Percentiles rank a stretch among this genome's conserved stretches.
Conservation (phyloP, 2,113 vertebrate species). For the Crypturellus undulatus region DNA sequence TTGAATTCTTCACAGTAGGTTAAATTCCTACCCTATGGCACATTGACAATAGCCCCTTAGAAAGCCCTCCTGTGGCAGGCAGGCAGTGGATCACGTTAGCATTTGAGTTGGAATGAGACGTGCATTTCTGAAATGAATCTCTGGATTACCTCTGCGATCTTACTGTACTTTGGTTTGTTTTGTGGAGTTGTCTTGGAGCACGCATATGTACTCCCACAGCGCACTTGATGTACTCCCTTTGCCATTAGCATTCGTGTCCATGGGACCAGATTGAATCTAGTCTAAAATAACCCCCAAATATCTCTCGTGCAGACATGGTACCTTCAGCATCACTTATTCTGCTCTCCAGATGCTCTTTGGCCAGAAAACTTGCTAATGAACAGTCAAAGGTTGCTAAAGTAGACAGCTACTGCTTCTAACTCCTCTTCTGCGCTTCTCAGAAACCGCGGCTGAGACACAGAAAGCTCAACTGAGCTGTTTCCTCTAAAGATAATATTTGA, state of each 20-base stretch:
- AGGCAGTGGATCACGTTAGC: neutral
- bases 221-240: neutral
- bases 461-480: neutral
- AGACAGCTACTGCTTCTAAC: neutral
- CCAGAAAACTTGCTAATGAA: neutral
- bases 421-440: neutral
- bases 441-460: neutral
- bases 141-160: neutral
- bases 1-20: constrained; percentile 37
- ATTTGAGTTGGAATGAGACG: neutral
- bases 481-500: neutral
- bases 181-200: neutral
- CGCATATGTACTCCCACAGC: neutral
- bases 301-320: neutral
- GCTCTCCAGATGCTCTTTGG: neutral
- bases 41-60: constrained; percentile 17
- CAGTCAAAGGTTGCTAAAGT: neutral
- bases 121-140: neutral
- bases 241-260: neutral
- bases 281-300: neutral
- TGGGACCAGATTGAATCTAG: neutral
- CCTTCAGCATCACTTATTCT: neutral
- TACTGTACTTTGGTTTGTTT: neutral
- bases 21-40: neutral
- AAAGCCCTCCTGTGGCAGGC: neutral